Base-by-base conservation (phyloP, 2,888 invertebrate species). In the Crocallis elinguaria region DNA sequence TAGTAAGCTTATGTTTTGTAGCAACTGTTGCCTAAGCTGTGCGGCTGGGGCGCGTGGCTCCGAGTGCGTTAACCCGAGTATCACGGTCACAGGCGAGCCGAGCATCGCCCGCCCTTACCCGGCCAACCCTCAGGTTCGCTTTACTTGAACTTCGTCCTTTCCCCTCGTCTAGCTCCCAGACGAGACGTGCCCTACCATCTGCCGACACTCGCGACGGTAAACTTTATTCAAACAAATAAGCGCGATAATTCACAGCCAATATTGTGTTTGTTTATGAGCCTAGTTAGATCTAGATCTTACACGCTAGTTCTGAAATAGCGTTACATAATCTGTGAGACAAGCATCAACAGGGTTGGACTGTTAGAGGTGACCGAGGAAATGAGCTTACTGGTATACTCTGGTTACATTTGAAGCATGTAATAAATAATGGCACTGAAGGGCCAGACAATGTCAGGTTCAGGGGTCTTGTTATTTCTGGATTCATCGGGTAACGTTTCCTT, bases 91-190 rank as follows among this genome's bases (percentile, higher is more conserved):
- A 66, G 70, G 43, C 67, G 55, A 64, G 63, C 55, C 58, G 60
- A 52, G 57, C 53, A 52, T 50, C 51, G 64, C 52, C 65, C 71
- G 73, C 75, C 75, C 77, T 75, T 71, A 67, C 74, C 71, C 74
- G 57, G 69, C 64, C 69, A 72, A 73, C 76, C 76, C 76, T 73
- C 68, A 62, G 67, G 65, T 54, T 66, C 73, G 69, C 73, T 79
- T 79, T 77, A 75, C 66, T 68, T 71, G 66, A 68, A 77, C 79
- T 76, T 77, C 67, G 77, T 75, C 76, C 79, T 77, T 71, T 72
- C 73, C 79, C 75, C 72, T 66, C 63, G 55, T 61, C 61, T 53
- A 54, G 69, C 69, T 66, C 69, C 67, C 74, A 74, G 67, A 69
- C 75, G 62, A 66, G 64, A 67, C 71, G 63, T 66, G 66, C 32